Evolutionary conservation across 1,140 invertebrate genomes (phyloP).

Genomic region (Odontomachus brunneus): DNA sequence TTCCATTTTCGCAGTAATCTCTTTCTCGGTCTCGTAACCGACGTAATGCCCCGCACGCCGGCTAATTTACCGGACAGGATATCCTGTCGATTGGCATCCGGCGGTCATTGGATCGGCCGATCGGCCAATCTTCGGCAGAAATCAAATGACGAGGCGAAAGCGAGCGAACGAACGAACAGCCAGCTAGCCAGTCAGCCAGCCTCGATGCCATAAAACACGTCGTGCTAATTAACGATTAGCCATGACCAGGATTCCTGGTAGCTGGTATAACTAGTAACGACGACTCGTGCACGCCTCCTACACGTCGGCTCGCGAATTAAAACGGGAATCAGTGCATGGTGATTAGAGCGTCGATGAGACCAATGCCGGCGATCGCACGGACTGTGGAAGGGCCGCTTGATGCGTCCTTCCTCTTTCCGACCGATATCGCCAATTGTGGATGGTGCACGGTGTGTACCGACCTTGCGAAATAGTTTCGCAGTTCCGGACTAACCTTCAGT

Average conservation of each 20-base stretch:
- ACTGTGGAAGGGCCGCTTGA: constrained; percentile 40
- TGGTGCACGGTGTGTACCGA: neutral
- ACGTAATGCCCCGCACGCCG: constrained; percentile 51
- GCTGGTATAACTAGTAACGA: constrained; percentile 74
- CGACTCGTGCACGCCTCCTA: constrained; percentile 64
- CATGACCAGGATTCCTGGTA: constrained; percentile 76
- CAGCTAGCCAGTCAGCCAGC: constrained; percentile 25
- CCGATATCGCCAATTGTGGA: no score
- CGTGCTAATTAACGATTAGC: constrained; percentile 82
- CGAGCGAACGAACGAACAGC: constrained; percentile 6
- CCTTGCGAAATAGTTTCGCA: constrained; percentile 9
- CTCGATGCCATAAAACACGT: constrained; percentile 76
- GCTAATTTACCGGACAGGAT: constrained; percentile 74
- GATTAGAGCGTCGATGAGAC: constrained; percentile 79
- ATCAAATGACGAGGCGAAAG: constrained; percentile 72
- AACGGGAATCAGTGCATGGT: constrained; percentile 78
- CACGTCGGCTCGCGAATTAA: constrained; percentile 75
- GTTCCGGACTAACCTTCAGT: neutral
- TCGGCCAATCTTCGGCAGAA: constrained; percentile 72
- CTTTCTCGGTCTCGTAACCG: constrained; percentile 54
- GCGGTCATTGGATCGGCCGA: constrained; percentile 74
- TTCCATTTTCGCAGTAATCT: constrained; percentile 67
- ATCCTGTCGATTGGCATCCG: constrained; percentile 80
- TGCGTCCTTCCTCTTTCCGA: neutral
- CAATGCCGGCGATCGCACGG: constrained; percentile 52